Evolutionary conservation across 2,797 vertebrate species (phyloP).

Genomic region (Sebastes matsubarae): DNA sequence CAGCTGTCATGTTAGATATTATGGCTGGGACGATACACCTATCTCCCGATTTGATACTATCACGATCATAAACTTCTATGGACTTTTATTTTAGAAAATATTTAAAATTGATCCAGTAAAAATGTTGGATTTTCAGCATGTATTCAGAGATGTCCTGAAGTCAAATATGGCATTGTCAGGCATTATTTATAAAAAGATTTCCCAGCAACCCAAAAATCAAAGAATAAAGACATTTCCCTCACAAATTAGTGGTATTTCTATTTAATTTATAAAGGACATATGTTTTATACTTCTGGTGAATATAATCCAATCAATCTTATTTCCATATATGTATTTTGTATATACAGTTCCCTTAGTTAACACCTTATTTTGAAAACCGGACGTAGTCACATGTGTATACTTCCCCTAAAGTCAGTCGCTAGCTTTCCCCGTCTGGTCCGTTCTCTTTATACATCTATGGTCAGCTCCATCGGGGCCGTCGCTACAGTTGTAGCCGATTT

Average conservation of each 20-base stretch:
- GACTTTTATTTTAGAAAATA: background rate
- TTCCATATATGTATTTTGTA: background rate
- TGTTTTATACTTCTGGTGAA: accelerated
- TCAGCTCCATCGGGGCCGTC: background rate
- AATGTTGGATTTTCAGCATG: too few species aligned
- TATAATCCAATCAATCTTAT: background rate
- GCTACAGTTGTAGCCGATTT: too few species aligned
- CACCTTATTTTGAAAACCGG: background rate
- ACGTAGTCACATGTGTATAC: background rate
- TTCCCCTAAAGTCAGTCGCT: accelerated
- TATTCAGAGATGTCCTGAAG: too few species aligned
- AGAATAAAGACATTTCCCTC: too few species aligned
- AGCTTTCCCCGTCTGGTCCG: too few species aligned
- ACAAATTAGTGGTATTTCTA: too few species aligned
- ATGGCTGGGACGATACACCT: background rate
- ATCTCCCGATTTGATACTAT: background rate
- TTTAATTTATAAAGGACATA: background rate
- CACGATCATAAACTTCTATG: background rate
- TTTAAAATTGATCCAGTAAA: background rate
- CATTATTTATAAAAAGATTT: too few species aligned
- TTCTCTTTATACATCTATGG: background rate
- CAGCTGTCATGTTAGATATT: background rate
- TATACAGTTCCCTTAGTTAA: accelerated
- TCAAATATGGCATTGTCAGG: too few species aligned
- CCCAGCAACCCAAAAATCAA: too few species aligned